A percentile compares a stretch with the other conserved stretches of the same genome.
These are phyloP conservation scores for Jaculus jaculus DNA, from an alignment of 2,113 vertebrate genomes.

Conservation along the genomic window DNA sequence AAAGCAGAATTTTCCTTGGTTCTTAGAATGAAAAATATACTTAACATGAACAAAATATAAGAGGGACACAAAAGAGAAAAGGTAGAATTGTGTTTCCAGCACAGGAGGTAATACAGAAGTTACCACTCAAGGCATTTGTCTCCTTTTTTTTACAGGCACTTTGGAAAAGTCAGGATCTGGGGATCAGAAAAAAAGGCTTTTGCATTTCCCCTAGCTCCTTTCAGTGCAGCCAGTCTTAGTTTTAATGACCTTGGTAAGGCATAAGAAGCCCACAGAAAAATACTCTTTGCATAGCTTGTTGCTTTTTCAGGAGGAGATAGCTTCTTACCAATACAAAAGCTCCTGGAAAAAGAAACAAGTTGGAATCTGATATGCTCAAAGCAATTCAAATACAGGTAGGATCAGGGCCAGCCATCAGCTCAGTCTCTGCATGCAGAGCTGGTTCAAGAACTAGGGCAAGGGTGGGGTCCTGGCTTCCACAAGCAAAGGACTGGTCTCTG, in stretches of 20 bases:
- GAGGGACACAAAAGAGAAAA: background rate
- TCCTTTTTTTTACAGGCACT: conserved; percentile 81
- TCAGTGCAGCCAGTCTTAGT: background rate
- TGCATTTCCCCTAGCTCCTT: background rate
- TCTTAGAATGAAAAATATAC: conserved; percentile 40
- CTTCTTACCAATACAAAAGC: conserved; percentile 45
- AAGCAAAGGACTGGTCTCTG: background rate
- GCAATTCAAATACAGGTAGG: conserved; percentile 39
- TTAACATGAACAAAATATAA: conserved; percentile 62
- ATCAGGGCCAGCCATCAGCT: background rate
- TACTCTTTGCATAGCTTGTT: conserved; percentile 45
- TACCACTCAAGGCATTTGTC: conserved; percentile 41
- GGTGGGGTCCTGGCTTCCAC: background rate
- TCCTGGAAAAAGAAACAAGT: conserved; percentile 31
- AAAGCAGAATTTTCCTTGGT: conserved; percentile 33
- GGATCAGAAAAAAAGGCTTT: conserved; percentile 40
- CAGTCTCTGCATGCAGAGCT: background rate
- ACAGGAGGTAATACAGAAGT: conserved; percentile 41
- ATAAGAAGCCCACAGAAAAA: background rate
- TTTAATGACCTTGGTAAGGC: conserved; percentile 37
- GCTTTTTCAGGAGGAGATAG: conserved; percentile 49
- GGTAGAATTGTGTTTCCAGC: conserved; percentile 5
- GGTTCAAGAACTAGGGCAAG: background rate
- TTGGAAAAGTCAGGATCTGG: conserved; percentile 61
- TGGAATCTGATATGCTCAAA: conserved; percentile 27